These are phyloP conservation scores for Philopotamus ludificatus DNA, from an alignment of 1,140 invertebrate genomes.

Conservation along the genomic window DNA sequence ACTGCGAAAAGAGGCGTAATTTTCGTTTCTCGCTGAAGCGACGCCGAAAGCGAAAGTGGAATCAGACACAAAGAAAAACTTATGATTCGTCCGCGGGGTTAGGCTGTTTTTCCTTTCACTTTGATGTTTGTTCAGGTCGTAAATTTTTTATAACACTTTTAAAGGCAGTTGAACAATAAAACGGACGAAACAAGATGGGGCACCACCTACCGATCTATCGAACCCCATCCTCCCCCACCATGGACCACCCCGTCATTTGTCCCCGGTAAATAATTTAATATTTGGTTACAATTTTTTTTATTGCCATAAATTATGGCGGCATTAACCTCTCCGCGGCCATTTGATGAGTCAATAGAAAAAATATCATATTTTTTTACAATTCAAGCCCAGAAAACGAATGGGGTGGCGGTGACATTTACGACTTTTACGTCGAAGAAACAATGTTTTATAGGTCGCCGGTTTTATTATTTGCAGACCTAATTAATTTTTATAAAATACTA, in stretches of 20 bases:
- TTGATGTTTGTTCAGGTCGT: constrained; percentile 27
- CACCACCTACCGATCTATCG: neutral
- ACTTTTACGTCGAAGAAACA: no score
- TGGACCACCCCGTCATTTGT: constrained; percentile 11
- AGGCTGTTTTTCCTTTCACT: constrained; percentile 27
- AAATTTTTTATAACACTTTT: constrained; percentile 36
- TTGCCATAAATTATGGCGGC: constrained; percentile 5
- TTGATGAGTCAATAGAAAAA: neutral
- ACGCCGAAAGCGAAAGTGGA: constrained; percentile 4
- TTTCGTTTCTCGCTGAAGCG: neutral
- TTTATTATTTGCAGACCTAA: no score
- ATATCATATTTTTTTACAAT: no score
- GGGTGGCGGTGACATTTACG: no score
- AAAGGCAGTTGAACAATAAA: constrained; percentile 36
- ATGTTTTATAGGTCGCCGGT: no score
- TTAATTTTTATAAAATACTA: no score
- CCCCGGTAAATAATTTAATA: constrained; percentile 13
- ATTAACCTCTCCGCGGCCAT: neutral
- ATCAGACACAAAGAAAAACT: constrained; percentile 31
- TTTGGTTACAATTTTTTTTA: constrained; percentile 4
- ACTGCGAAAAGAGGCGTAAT: neutral
- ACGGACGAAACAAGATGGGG: constrained; percentile 21
- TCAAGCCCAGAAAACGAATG: no score
- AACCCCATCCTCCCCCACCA: neutral
- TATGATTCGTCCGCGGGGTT: constrained; percentile 27